Evolutionary conservation across 2,888 invertebrate species (phyloP).

Genomic region (Xestia c-nigrum): DNA sequence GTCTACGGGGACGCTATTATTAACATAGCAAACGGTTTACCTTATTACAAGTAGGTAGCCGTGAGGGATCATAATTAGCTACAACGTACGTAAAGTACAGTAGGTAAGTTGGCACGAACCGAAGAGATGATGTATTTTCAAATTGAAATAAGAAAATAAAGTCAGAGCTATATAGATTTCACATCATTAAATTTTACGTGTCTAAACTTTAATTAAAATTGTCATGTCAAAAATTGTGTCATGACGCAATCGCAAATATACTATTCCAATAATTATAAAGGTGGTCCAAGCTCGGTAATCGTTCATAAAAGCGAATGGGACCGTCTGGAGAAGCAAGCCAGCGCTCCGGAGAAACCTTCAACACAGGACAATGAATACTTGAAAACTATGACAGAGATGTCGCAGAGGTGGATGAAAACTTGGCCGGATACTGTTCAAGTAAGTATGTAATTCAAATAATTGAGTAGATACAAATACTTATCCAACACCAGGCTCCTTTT

Average conservation of each 20-base stretch:
- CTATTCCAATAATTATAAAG: slow-evolving; percentile 36
- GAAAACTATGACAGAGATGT: slow-evolving; percentile 72
- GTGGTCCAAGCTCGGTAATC: slow-evolving; percentile 60
- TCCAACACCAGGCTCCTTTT: background rate
- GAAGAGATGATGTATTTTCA: background rate
- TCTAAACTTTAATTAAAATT: no score
- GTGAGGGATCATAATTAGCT: no score
- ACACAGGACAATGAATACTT: slow-evolving; percentile 68
- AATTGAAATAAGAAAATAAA: slow-evolving; percentile 3
- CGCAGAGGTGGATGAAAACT: slow-evolving; percentile 75
- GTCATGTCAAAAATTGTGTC: no score
- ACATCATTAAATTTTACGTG: no score
- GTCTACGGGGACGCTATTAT: background rate
- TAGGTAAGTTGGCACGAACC: background rate
- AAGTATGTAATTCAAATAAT: slow-evolving; percentile 18
- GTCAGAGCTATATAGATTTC: slow-evolving; percentile 53
- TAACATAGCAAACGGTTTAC: background rate
- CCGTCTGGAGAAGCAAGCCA: slow-evolving; percentile 70
- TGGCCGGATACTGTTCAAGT: slow-evolving; percentile 80
- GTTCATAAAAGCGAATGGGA: slow-evolving; percentile 78
- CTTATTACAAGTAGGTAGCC: background rate
- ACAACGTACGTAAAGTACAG: background rate
- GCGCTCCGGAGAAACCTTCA: slow-evolving; percentile 40
- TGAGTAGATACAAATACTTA: background rate
- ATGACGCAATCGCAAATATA: slow-evolving; percentile 45